These are phyloP conservation scores for Athene cunicularia DNA, from an alignment of 2,113 vertebrate genomes.

Conservation along the genomic window DNA sequence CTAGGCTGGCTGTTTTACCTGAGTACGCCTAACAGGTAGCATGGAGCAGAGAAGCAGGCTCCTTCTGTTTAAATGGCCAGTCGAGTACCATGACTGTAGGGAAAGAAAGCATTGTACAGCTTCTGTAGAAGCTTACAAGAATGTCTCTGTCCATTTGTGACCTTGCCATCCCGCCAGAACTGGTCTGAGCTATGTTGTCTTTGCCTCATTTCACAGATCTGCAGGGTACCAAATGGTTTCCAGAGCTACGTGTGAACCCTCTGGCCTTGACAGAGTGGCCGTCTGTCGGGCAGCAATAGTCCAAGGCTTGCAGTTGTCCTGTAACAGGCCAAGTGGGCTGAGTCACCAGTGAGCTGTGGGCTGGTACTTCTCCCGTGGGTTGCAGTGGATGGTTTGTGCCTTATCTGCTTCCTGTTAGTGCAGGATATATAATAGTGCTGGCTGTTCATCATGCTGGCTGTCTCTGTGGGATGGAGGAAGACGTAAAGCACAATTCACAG, in stretches of 20 bases:
- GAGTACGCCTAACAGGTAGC: background rate
- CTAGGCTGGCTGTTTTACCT: background rate
- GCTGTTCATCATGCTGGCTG: background rate
- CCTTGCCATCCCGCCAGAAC: background rate
- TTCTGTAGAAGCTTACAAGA: background rate
- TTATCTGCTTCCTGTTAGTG: slow-evolving; percentile 58
- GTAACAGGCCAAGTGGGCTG: background rate
- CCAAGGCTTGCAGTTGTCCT: background rate
- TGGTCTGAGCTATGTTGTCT: background rate
- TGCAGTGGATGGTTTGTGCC: slow-evolving; percentile 9
- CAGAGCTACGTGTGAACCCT: background rate
- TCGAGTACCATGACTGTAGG: background rate
- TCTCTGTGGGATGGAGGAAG: slow-evolving; percentile 24
- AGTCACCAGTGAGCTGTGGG: background rate
- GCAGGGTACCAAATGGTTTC: background rate
- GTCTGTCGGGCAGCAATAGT: fast-evolving
- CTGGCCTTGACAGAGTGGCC: background rate
- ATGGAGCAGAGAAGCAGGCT: background rate
- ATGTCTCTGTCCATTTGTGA: background rate
- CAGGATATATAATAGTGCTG: slow-evolving; percentile 21
- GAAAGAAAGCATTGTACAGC: background rate
- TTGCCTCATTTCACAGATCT: background rate
- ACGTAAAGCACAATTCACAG: background rate
- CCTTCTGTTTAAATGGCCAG: background rate
- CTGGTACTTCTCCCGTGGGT: slow-evolving; percentile 1